Conservation (phyloP, 2,888 invertebrate genomes). For the Polyommatus iphigenia region DNA sequence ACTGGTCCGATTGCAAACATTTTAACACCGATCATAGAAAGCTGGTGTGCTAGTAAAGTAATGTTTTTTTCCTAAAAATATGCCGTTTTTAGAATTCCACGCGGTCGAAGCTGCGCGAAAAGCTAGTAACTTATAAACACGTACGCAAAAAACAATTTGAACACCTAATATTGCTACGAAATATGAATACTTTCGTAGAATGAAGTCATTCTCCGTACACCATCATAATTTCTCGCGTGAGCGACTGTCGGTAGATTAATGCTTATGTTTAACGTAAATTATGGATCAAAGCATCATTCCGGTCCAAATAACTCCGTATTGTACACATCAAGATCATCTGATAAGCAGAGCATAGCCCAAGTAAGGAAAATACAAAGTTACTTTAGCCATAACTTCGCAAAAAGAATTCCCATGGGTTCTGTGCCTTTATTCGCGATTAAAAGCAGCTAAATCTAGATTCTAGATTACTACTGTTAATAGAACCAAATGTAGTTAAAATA, state of each 20-base stretch:
- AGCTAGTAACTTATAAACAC: too few relatives aligned
- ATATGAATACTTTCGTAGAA: not conserved
- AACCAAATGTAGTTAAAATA: too few relatives aligned
- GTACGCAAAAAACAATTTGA: not conserved
- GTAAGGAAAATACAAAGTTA: not conserved
- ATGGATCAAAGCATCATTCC: constrained; percentile 16
- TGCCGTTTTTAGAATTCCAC: too few relatives aligned
- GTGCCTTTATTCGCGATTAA: not conserved
- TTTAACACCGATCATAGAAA: too few relatives aligned
- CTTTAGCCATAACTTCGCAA: not conserved
- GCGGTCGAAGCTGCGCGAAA: too few relatives aligned
- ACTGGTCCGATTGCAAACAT: too few relatives aligned
- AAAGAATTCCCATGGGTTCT: not conserved
- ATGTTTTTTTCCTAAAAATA: too few relatives aligned
- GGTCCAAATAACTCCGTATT: not conserved
- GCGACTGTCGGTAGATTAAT: not conserved
- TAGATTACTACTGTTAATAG: too few relatives aligned
- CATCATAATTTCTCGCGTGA: constrained; percentile 4
- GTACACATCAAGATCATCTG: constrained; percentile 7
- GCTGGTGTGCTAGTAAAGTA: too few relatives aligned
- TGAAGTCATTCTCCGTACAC: not conserved
- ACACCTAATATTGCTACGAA: not conserved
- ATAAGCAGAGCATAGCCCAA: constrained; percentile 4
- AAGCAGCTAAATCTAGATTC: too few relatives aligned
- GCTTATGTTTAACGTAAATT: constrained; percentile 6